Base-by-base conservation (phyloP, 2,888 invertebrate genomes). In the Dilophus febrilis region DNA sequence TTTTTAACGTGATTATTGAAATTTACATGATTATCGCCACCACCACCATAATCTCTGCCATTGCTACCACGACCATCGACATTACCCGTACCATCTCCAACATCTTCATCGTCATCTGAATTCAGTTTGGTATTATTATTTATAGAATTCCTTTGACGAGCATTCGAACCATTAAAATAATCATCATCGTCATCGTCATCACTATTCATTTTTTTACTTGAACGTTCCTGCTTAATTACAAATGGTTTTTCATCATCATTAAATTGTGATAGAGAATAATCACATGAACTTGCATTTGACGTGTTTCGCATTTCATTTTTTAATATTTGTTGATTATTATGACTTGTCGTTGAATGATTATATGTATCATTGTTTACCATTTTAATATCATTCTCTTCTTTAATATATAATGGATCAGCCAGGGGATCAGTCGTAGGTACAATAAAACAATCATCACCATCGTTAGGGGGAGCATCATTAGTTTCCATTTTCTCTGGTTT, bases 221-320 rank as follows among this genome's bases (percentile, higher is more conserved):
- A 59, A 8, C 67, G 51, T 51, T 71, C 69, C 49, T 70, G 71
- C 50, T 70, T 71, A 17, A 46, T 39, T 6, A 53, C 54, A 45
- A 57, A 66, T 28, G 55, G 46, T 3, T 66, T 61, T 48, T 72
- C 71, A 45, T 66, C 60, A 37, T 59, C 59, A 33, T 66, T 64
- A 49, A 78, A 77, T 51, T 76, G 75, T 34, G 80, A 77, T 58
- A 80, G 49, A 35, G 72, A 77, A 55, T 78, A 77, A 54, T 78
- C 77, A 58, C 77, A 78, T 36, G 77, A 77, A 46, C 78, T 77
- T n/a, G 70, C 70, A 44, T 58, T 70, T 51, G 62, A 74, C 53
- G 61, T 64, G 64, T 64, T 67, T 48, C 59, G 48, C 40, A 43
- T 45, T 26, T 50, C 63, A 57, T 46, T 55, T 53, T 55, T 62